Evolutionary conservation across 1,140 invertebrate species (phyloP).

Genomic region (Sweltsa coloradensis): DNA sequence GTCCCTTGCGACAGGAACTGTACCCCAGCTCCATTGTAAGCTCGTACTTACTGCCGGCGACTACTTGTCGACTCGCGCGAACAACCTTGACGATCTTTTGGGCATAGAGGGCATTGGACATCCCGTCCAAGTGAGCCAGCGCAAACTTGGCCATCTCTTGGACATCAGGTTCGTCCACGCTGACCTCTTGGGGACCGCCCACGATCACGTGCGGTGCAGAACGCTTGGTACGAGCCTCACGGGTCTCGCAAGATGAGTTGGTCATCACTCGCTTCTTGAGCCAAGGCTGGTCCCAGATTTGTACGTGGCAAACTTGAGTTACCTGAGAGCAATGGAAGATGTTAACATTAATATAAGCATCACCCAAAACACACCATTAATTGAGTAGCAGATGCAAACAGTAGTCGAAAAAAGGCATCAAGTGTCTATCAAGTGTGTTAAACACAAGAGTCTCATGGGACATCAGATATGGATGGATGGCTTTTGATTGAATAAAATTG

Average conservation of each 20-base stretch:
- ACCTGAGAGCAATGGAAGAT: not conserved
- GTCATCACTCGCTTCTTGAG: slow-evolving; percentile 10
- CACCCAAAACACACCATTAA: too few relatives aligned
- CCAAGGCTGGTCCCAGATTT: slow-evolving; percentile 15
- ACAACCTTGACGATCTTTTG: slow-evolving; percentile 27
- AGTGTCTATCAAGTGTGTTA: too few relatives aligned
- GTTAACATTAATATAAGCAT: slow-evolving; percentile 10
- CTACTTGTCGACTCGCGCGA: slow-evolving; percentile 28
- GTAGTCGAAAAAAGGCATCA: too few relatives aligned
- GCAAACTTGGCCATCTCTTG: slow-evolving; percentile 25
- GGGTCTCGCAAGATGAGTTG: slow-evolving; percentile 1
- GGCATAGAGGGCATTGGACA: slow-evolving; percentile 25
- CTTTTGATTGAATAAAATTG: too few relatives aligned
- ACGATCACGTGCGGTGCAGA: too few relatives aligned
- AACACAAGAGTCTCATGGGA: too few relatives aligned
- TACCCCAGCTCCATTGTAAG: too few relatives aligned
- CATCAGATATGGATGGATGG: too few relatives aligned
- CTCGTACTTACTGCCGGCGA: too few relatives aligned
- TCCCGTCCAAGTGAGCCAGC: slow-evolving; percentile 25
- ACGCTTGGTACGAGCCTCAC: too few relatives aligned
- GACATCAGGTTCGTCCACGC: slow-evolving; percentile 26
- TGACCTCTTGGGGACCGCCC: slow-evolving; percentile 18
- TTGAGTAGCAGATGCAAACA: too few relatives aligned
- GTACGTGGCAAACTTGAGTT: slow-evolving; percentile 10
- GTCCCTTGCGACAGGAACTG: too few relatives aligned